These are phyloP conservation scores for Heliconius erato DNA, from an alignment of 2,888 invertebrate genomes.

Conservation along the genomic window DNA sequence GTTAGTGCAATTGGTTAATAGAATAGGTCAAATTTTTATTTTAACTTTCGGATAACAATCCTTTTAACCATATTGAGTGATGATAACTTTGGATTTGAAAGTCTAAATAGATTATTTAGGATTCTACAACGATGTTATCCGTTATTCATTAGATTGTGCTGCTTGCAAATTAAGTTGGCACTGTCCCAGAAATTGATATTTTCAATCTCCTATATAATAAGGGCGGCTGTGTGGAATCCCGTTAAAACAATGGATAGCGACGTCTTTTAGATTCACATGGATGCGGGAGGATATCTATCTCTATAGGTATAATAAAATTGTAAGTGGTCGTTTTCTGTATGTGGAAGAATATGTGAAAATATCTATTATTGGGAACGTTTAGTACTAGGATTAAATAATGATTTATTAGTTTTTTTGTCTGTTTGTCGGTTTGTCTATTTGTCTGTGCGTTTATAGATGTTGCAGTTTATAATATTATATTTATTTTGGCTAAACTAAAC, in stretches of 20 bases:
- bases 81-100: conserved; percentile 41
- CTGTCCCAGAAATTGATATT: conserved; percentile 54
- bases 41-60: not conserved
- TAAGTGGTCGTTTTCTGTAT: no score
- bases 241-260: conserved; percentile 3
- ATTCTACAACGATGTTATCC: conserved; percentile 52
- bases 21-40: no score
- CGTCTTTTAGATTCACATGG: not conserved
- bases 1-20: not conserved
- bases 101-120: conserved; percentile 49
- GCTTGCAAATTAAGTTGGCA: conserved; percentile 57
- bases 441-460: no score
- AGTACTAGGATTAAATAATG: no score
- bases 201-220: conserved; percentile 47
- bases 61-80: conserved; percentile 32
- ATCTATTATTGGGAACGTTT: no score
- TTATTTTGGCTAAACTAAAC: no score
- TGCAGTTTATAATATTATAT: no score
- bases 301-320: not conserved
- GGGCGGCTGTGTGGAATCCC: conserved; percentile 5
- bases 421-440: no score
- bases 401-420: no score
- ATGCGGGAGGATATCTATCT: not conserved
- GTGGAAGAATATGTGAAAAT: no score
- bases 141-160: conserved; percentile 59